Conservation (phyloP, 2,888 invertebrate species). For the Minunthozetes semirufus region DNA sequence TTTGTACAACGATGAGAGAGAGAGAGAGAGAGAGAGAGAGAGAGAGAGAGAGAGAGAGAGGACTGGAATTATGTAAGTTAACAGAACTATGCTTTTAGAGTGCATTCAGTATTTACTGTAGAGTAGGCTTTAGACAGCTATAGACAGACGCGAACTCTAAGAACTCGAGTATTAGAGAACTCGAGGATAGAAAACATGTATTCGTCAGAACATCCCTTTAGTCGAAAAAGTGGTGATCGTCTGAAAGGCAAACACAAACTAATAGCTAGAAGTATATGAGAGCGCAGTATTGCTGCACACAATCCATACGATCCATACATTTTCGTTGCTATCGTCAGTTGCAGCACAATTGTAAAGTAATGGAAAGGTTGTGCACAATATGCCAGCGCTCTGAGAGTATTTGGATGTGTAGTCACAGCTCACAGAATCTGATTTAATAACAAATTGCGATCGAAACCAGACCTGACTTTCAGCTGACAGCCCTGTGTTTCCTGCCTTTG, state of each 20-base stretch:
- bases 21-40: constrained; percentile 13
- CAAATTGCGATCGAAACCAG: constrained; percentile 17
- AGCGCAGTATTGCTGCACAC: too few relatives aligned
- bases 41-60: constrained; percentile 6
- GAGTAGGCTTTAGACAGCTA: too few relatives aligned
- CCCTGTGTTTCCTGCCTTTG: neutral
- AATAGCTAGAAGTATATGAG: neutral
- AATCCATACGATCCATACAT: too few relatives aligned
- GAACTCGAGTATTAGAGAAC: too few relatives aligned
- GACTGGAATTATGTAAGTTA: neutral
- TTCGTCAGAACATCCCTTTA: constrained; percentile 1
- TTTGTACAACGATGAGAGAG: too few relatives aligned
- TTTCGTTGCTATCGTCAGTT: too few relatives aligned
- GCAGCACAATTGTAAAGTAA: too few relatives aligned
- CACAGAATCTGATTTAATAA: constrained; percentile 4
- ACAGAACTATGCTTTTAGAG: neutral
- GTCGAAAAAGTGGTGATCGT: constrained; percentile 21
- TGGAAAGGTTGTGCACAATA: neutral
- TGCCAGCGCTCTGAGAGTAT: neutral
- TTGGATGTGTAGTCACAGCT: neutral
- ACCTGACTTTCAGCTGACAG: constrained; percentile 8
- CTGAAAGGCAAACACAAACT: neutral
- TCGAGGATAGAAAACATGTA: neutral
- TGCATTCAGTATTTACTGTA: neutral
- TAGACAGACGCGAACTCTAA: neutral